These are phyloP conservation scores for Atrichornis clamosus DNA, from an alignment of 2,113 vertebrate species.

Conservation along the genomic window DNA sequence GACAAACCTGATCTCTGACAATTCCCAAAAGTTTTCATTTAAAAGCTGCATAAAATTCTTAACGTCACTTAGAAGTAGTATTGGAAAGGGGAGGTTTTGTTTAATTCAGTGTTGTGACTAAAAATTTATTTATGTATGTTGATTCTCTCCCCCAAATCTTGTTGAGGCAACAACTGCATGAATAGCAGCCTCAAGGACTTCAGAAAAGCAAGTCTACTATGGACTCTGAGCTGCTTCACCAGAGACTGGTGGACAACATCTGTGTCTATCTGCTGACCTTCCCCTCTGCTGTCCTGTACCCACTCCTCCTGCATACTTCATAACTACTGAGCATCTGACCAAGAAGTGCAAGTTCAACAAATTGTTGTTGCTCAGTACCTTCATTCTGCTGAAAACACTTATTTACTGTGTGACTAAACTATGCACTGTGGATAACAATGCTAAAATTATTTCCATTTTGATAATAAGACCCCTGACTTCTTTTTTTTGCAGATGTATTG, in stretches of 20 bases:
- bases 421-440: background rate
- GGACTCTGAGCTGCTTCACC: background rate
- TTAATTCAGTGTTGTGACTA: background rate
- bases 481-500: background rate
- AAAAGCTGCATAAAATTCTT: background rate
- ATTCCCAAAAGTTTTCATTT: background rate
- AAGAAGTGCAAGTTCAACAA: background rate
- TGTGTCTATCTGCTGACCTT: background rate
- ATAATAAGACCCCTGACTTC: background rate
- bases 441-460: background rate
- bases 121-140: background rate
- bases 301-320: background rate
- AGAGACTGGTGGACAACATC: background rate
- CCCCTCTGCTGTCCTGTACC: background rate
- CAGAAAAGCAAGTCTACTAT: background rate
- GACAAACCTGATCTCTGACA: background rate
- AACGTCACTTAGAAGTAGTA: background rate
- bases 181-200: background rate
- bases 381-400: background rate
- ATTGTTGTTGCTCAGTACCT: background rate
- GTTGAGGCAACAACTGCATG: background rate
- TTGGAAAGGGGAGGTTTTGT: background rate
- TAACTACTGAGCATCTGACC: background rate
- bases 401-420: background rate
- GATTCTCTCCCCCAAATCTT: background rate